Base-by-base conservation (phyloP, 2,888 invertebrate species). In the Didymodactylos carnosus region DNA sequence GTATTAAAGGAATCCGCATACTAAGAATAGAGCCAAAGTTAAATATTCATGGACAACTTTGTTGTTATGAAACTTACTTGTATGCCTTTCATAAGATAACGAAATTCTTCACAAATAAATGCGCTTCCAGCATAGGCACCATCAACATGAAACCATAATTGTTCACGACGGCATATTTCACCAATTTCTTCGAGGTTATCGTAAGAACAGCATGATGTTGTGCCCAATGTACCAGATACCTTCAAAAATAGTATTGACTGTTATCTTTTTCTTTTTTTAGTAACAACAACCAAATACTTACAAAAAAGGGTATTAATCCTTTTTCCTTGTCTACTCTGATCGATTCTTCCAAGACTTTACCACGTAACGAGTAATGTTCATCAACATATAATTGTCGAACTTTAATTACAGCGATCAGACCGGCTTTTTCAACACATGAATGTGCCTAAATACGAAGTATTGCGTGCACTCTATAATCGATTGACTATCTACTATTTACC, bases 121-220 rank as follows among this genome's bases (percentile, higher is more conserved):
- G 95, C 88, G 80, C 91, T 91, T 27, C 98, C 98, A 2, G 95
- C 97, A 82, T 97, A 98, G 0, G 97, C 97, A 0, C 91, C 95
- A 82, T 98, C 97, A 0, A 97, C 93, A 81, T 97, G 95, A 39
- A 94, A 84, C 94, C 95, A 97, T 3, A 94, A 86, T 19, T 80
- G 80, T 78, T 85, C 81, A 79, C 82, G 77, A 39, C 89, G 87
- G 78, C 91, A 90, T 14, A 94, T 88, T 10, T 89, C 88, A 0
- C 91, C 92, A 76, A 99, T 90, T 86, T 97, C 97, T 14, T 87
- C 86, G 35, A 99, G 85, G 82, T 91, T 91, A 84, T 98, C 98
- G 83, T 94, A 97, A 0, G 95, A 92, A 82, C 94, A 94, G 80
- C 91, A 91, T 0, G 94, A 92, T 0, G 98, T 99, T 0, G 97